These are phyloP conservation scores for Philereme vetulata DNA, from an alignment of 2,888 invertebrate genomes.

Conservation along the genomic window DNA sequence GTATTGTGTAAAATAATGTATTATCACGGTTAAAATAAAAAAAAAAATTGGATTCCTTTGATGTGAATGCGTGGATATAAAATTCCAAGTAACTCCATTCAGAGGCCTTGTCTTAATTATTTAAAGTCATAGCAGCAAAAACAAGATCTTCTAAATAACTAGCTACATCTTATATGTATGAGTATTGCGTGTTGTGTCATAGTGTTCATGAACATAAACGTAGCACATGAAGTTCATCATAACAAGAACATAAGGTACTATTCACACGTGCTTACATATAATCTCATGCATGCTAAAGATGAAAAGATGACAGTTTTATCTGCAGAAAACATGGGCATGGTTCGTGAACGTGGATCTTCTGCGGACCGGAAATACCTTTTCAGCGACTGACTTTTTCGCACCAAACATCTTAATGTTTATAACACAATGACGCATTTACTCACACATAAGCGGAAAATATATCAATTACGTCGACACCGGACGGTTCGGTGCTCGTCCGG, in stretches of 20 bases:
- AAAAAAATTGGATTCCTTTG: slow-evolving; percentile 44
- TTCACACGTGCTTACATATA: slow-evolving; percentile 59
- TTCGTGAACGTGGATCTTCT: slow-evolving; percentile 48
- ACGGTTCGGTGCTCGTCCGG: slow-evolving; percentile 66
- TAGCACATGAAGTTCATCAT: slow-evolving; percentile 53
- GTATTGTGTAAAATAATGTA: slow-evolving; percentile 36
- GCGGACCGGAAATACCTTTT: slow-evolving; percentile 53
- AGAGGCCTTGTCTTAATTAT: slow-evolving; percentile 77
- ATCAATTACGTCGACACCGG: slow-evolving; percentile 74
- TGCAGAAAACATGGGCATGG: slow-evolving; percentile 51
- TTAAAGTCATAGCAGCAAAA: slow-evolving; percentile 60
- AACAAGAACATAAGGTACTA: slow-evolving; percentile 55
- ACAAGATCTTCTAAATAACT: slow-evolving; percentile 59
- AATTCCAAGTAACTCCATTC: slow-evolving; percentile 83
- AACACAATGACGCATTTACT: slow-evolving; percentile 83
- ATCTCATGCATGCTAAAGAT: slow-evolving; percentile 63
- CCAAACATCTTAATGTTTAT: slow-evolving; percentile 53
- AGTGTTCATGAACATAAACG: slow-evolving; percentile 59
- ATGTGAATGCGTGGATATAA: slow-evolving; percentile 55
- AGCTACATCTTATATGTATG: slow-evolving; percentile 77
- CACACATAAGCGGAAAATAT: slow-evolving; percentile 80
- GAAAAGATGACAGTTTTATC: slow-evolving; percentile 52
- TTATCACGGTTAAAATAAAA: slow-evolving; percentile 48
- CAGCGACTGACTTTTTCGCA: slow-evolving; percentile 52
- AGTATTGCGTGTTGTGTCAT: slow-evolving; percentile 82